Percentiles rank a stretch among this genome's conserved stretches.
phyloP scores from a whole-genome alignment of 2,888 invertebrate species.

The Dascillus cervinus region DNA sequence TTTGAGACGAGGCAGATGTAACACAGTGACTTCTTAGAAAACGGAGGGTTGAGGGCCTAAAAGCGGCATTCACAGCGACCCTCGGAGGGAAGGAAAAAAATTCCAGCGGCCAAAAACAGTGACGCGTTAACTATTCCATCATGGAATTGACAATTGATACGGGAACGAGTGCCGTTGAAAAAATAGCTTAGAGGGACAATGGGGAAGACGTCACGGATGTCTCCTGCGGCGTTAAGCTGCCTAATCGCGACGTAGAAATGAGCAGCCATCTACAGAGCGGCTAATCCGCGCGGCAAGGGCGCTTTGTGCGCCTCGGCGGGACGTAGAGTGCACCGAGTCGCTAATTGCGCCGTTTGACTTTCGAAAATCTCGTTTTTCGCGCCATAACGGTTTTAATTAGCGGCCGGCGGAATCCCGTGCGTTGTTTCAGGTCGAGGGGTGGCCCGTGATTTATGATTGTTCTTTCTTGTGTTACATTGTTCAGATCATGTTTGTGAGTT shows the following conservation, averaged over 20 bases:
- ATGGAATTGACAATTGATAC: slow-evolving; percentile 7
- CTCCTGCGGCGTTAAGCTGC: slow-evolving; percentile 18
- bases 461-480: slow-evolving; percentile 23
- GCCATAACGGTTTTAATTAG: slow-evolving; percentile 30
- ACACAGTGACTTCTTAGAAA: slow-evolving; percentile 26
- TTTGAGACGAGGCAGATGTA: slow-evolving; percentile 22
- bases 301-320: slow-evolving; percentile 14
- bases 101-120: slow-evolving; percentile 23
- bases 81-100: too few relatives aligned
- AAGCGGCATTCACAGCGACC: too few relatives aligned
- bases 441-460: slow-evolving; percentile 27
- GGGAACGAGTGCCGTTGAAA: slow-evolving; percentile 14
- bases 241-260: slow-evolving; percentile 16
- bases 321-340: slow-evolving; percentile 9
- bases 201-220: slow-evolving; percentile 9
- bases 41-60: slow-evolving; percentile 18
- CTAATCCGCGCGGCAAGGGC: slow-evolving; percentile 16
- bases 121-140: slow-evolving; percentile 20
- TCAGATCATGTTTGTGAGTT: too few relatives aligned
- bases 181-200: slow-evolving; percentile 20
- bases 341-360: slow-evolving; percentile 14
- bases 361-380: slow-evolving; percentile 2
- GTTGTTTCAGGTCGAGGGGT: slow-evolving; percentile 19
- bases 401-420: slow-evolving; percentile 24
- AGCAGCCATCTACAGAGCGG: slow-evolving; percentile 16